Evolutionary conservation across 2,113 vertebrate genomes (phyloP), one percentile per base, ranked within the genome.

Genomic region (Ancistrus triradiatus): DNA sequence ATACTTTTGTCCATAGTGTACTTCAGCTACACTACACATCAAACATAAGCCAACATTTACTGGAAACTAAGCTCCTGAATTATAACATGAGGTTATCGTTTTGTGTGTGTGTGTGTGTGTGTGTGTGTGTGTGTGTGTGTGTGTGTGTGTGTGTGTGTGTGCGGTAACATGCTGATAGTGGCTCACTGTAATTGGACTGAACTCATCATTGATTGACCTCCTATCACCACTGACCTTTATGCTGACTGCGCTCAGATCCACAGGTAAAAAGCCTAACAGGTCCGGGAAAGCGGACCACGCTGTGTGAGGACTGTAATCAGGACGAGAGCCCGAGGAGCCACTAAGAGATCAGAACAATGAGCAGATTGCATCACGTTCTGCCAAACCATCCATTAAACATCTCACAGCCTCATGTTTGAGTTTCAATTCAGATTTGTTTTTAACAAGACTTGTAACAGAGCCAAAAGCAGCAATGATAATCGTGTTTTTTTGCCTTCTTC

Each of bases 131-230:
- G 37, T 27, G 50, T 27, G 50, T 24, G 43, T 31, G 44, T 25
- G 33, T 15, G 52, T 33, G 58, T 35, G 47, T 27, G 56, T 33
- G 47, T 27, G 66, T 37, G 49, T 24, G 28, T 19, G 49, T 31
- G n/a, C 38, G 31, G 51, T 49, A 6, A 43, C 52, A 27, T 4
- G 7, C 11, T 57, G 52, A 57, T 47, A 31, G 49, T 66, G 15
- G 22, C 43, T 49, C 63, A 58, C 63, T 57, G 43, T 66, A 66
- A 66, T 66, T 66, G 63, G 52, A 57, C 42, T 66, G 52, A 57
- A 58, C 15, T 47, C 52, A 49, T 66, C 22, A 66, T 31, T 66
- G 63, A 57, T 66, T 58, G 63, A 58, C 63, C 52, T 37, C 11
- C 52, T 48, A 43, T 66, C 53, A 57, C 33, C 57, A 43, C 31